These are phyloP conservation scores for Meloe dianella DNA, from an alignment of 2,888 invertebrate species.

Conservation along the genomic window DNA sequence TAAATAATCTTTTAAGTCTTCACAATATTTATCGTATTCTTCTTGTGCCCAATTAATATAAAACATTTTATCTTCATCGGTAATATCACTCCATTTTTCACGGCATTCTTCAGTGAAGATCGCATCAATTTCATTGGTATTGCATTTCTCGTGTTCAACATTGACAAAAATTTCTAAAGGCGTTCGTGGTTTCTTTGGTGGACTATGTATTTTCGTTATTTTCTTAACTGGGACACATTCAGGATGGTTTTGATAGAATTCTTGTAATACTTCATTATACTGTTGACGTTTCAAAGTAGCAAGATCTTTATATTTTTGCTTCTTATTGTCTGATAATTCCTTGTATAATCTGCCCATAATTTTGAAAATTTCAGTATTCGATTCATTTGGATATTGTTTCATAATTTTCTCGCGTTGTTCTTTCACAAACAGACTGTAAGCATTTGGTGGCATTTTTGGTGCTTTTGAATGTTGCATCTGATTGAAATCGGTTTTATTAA, in stretches of 20 bases:
- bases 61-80: conserved; percentile 60
- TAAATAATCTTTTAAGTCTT: conserved; percentile 51
- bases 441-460: conserved; percentile 22
- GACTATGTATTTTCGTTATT: conserved; percentile 31
- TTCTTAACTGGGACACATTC: conserved; percentile 46
- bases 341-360: conserved; percentile 60
- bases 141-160: conserved; percentile 51
- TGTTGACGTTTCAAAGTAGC: conserved; percentile 58
- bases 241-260: conserved; percentile 61
- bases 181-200: conserved; percentile 54
- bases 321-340: conserved; percentile 58
- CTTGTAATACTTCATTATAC: conserved; percentile 59
- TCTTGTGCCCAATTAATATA: conserved; percentile 62
- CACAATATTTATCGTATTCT: conserved; percentile 55
- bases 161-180: conserved; percentile 58
- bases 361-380: conserved; percentile 57
- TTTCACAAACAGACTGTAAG: conserved; percentile 18
- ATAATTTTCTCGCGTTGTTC: conserved; percentile 12
- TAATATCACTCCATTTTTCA: conserved; percentile 60
- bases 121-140: conserved; percentile 44
- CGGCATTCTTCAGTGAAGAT: conserved; percentile 57
- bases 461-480: conserved; percentile 10
- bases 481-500: conserved; percentile 45
- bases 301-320: conserved; percentile 59
- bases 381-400: conserved; percentile 7